Evolutionary conservation across 2,888 invertebrate genomes (phyloP).

Genomic region (Trachelus stipa): DNA sequence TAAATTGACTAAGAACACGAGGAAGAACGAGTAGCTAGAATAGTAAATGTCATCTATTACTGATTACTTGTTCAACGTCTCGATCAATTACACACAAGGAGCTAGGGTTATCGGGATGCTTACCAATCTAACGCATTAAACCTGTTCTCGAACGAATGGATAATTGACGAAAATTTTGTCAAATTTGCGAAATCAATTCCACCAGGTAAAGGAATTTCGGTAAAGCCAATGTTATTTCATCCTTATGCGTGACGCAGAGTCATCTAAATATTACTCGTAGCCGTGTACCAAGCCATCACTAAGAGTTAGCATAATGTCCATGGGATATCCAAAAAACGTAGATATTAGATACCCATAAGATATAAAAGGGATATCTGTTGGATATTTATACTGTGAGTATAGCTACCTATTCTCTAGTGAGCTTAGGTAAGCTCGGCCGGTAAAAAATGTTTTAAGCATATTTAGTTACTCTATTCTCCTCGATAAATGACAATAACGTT

Average conservation of each 20-base stretch:
- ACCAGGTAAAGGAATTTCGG: background rate
- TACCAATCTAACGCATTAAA: background rate
- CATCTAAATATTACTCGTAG: background rate
- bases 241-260: background rate
- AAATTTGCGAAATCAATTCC: background rate
- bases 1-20: constrained; percentile 7
- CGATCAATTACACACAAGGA: background rate
- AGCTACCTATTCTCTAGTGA: background rate
- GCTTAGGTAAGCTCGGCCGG: background rate
- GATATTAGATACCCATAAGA: background rate
- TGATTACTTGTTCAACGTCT: background rate
- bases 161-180: background rate
- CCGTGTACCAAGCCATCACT: background rate
- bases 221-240: background rate
- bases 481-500: background rate
- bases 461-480: too few species aligned
- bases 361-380: background rate
- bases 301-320: too few species aligned
- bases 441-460: background rate
- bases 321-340: too few species aligned
- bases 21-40: constrained; percentile 16
- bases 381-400: background rate
- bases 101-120: background rate
- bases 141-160: background rate
- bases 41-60: background rate